Percentiles rank a stretch among this genome's conserved stretches.
These are phyloP conservation scores for Psophia crepitans DNA, from an alignment of 2,113 vertebrate genomes.

Conservation along the genomic window DNA sequence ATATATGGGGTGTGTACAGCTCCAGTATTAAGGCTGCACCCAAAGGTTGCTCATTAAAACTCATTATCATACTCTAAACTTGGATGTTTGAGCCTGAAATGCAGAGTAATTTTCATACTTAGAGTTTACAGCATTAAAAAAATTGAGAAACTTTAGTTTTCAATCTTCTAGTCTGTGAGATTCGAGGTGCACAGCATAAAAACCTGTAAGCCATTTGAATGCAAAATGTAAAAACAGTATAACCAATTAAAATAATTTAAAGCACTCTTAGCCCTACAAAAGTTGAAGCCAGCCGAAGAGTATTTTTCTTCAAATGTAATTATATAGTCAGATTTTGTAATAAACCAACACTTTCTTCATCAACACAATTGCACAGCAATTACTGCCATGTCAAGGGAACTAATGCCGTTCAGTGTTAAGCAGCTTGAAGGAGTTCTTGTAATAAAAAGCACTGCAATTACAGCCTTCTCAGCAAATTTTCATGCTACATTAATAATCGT, in stretches of 20 bases:
- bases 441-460: not conserved
- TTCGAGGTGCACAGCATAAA: not conserved
- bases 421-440: not conserved
- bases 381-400: not conserved
- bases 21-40: not conserved
- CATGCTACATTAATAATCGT: not conserved
- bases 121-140: not conserved
- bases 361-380: not conserved
- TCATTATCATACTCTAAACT: not conserved
- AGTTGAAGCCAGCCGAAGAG: not conserved
- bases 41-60: not conserved
- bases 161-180: not conserved
- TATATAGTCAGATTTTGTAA: not conserved
- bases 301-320: not conserved
- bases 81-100: not conserved
- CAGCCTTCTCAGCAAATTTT: not conserved
- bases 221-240: not conserved
- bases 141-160: not conserved
- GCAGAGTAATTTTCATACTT: not conserved
- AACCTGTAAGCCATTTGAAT: not conserved
- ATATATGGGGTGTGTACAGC: rapidly evolving
- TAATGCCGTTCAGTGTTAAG: not conserved
- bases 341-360: not conserved
- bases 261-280: not conserved
- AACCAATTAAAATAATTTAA: not conserved